Evolutionary conservation across 2,797 vertebrate genomes (phyloP), one percentile per base, ranked within the genome.

Genomic region (Tachyglossus aculeatus): DNA sequence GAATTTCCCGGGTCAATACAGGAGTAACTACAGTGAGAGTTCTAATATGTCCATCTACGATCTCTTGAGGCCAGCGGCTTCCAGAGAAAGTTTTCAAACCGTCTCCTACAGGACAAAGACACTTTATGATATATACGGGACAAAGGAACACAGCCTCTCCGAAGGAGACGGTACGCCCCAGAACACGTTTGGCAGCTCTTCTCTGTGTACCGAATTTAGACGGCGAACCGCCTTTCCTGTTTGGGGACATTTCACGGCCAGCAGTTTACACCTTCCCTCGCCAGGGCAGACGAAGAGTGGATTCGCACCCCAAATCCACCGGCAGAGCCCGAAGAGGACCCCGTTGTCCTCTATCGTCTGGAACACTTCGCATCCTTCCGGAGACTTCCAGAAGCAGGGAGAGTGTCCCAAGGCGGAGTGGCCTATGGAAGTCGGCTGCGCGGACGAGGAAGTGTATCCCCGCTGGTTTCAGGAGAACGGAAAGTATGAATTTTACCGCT

Each of bases 331-430:
- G 41, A 93, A 86, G 64, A 91, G 93, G 80, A 91, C 68, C 69
- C 92, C 92, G 47, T 64, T 94, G 36, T 93, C 92, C 45, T 93
- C 93, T 60, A 90, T 94, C 51, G 83, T 89, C 29, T 94, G 93
- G 93, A 92, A 92, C 38, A 88, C 77, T 50, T 52, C 85, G 18
- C 79, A 82, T 24, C 48, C 81, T 54, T 69, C 71, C 34, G 77
- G 50, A 69, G 74, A 89, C 9, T 57, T 51, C 12, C 39, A 72
- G 21, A 5, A 81, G 60, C 71, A 72, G 41, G 83, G 87, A 47
- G 80, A 70, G 40, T 73, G 89, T 58, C 74, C 72, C 41, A 83
- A 80, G 68, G 59, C 82, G n/a, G 87, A 86, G 0, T 92, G 89
- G 2, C 75, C 93, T 34, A 86, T 89, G 85, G 92, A 94, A 41